Evolutionary conservation across 2,113 vertebrate genomes (phyloP), one percentile per base, ranked within the genome.

Genomic region (Pelodiscus sinensis): DNA sequence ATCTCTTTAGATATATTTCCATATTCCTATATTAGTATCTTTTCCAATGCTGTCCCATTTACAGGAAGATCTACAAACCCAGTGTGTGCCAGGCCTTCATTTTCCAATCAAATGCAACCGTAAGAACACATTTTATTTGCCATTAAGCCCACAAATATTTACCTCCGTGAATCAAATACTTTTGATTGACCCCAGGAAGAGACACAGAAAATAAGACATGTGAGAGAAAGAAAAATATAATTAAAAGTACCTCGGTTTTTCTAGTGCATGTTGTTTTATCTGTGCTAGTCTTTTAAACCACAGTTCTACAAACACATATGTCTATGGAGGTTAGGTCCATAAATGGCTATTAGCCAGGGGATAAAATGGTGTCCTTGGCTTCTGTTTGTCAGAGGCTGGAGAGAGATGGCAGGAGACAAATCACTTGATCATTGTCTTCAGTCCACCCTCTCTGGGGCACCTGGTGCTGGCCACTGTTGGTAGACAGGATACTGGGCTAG

Each of bases 91-190:
- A 80, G 14, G 38, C 16, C 90, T 84, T 88, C 73, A 11, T 0
- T 2, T 4, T 25, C 56, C 22, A 54, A 65, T 29, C 9, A 31
- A 57, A 38, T 18, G 18, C 25, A 27, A 50, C 25, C 21, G 11
- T 80, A 44, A 58, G 10, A 24, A 31, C 22, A 19, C 44, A 1
- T 6, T 15, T 56, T 62, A 35, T 25, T 9, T 58, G 4, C 7
- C 29, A 12, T 0, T 2, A 29, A 85, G 75, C 27, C 50, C 80
- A 35, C 14, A 0, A 18, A 50, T 2, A 1, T 14, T 12, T 80
- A 38, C 24, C 54, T 68, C 31, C 29, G 57, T 77, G 38, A 25
- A 0, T 1, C 13, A 24, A 24, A 31, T n/a, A 14, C 0, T 3
- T 38, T 19, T 38, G 22, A 38, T 84, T 0, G 0, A 18, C n/a